Evolutionary conservation across 2,113 vertebrate genomes (phyloP), one percentile per base, ranked within the genome.

Genomic region (Lamprologus lemairii): DNA sequence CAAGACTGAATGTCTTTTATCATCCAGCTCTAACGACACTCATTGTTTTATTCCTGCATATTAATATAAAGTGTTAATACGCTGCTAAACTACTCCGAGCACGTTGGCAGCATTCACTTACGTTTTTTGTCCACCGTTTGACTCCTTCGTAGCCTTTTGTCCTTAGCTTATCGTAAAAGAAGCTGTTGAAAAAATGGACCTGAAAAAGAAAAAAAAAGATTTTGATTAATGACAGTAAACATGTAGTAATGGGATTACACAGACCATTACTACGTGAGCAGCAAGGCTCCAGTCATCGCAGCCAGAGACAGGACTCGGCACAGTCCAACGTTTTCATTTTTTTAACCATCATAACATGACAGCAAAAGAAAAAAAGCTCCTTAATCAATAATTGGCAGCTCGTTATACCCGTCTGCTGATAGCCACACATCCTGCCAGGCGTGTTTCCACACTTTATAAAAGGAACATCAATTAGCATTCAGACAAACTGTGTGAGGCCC

Each of bases 151-250:
- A 98, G 86, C 98, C 98, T 95, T 98, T 98, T 83, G 98, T 98
- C 90, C 97, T 95, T 79, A 98, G 96, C 91, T 98, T 98, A 94
- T 98, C 97, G 28, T 98, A 98, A 94, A 98, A 98, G 95, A 98
- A 98, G 93, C 98, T 98, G 96, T 98, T 98, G 96, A 98, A 98
- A 95, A 98, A 98, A 94, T 98, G 98, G 87, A 98, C 97, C 97
- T 98, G 95, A 65, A 31, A 89, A 7, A 80, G 13, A 42, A 23
- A 35, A 57, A 37, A 79, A 21, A 17, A 28, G 40, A 75, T 17
- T 28, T 28, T 11, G 23, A 45, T 47, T 17, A 0, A 75, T 73
- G 21, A 47, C 2, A 28, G 9, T 28, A 28, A 75, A 75, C 16
- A 0, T 0, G 9, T 28, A 17, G 40, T 75, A 28, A 75, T 47